These are phyloP conservation scores for Dasypus novemcinctus DNA, from an alignment of 2,113 vertebrate genomes.

Conservation along the genomic window DNA sequence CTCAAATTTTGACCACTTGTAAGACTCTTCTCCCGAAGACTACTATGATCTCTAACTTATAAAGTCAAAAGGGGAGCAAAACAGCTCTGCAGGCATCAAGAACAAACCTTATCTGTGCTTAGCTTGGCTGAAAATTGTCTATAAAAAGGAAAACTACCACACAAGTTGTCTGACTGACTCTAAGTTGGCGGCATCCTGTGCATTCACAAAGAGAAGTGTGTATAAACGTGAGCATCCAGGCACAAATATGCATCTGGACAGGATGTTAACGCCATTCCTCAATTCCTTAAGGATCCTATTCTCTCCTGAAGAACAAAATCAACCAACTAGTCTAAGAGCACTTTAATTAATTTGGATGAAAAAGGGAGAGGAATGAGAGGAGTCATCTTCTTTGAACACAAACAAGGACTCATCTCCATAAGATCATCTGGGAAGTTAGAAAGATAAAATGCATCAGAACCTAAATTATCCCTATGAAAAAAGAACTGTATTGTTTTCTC, in stretches of 20 bases:
- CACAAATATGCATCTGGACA: slow-evolving; percentile 67
- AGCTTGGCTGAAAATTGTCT: neutral
- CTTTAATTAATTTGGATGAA: neutral
- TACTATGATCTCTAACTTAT: neutral
- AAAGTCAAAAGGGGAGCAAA: slow-evolving; percentile 14
- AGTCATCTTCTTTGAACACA: neutral
- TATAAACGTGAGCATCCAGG: slow-evolving; percentile 51
- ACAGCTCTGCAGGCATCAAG: neutral
- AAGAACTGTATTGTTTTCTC: neutral
- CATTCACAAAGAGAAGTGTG: slow-evolving; percentile 46
- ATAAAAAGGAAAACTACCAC: slow-evolving; percentile 49
- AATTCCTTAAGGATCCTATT: slow-evolving; percentile 39
- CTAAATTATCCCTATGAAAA: neutral
- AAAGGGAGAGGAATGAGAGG: neutral
- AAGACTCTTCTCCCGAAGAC: neutral
- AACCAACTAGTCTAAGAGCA: neutral
- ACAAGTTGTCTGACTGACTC: slow-evolving; percentile 61
- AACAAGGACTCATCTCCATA: neutral
- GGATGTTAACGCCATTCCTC: slow-evolving; percentile 55
- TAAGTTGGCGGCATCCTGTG: neutral
- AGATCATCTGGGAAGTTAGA: slow-evolving; percentile 16
- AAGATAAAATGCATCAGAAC: slow-evolving; percentile 13
- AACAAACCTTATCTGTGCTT: slow-evolving; percentile 26
- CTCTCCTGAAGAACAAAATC: slow-evolving; percentile 29
- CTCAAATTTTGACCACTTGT: neutral